A percentile compares a stretch with the other conserved stretches of the same genome.
Evolutionary conservation across 1,140 invertebrate genomes (phyloP).

Genomic region (Mya arenaria): DNA sequence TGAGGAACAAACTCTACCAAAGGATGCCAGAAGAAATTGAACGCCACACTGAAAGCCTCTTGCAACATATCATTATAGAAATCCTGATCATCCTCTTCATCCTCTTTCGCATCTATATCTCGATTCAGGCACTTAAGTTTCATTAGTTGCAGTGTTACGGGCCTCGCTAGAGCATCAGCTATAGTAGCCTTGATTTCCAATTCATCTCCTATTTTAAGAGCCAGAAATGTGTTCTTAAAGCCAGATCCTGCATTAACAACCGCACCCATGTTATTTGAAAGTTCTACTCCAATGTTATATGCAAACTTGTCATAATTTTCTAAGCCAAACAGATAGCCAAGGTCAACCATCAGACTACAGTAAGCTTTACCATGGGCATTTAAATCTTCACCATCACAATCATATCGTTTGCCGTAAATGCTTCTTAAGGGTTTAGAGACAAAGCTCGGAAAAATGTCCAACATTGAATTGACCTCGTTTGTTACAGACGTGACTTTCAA

Average conservation of each 20-base stretch:
- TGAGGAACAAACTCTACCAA: conserved; percentile 64
- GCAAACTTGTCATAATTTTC: conserved; percentile 65
- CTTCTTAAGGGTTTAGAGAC: conserved; percentile 69
- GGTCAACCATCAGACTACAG: conserved; percentile 65
- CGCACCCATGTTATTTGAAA: not conserved
- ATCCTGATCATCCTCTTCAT: conserved; percentile 63
- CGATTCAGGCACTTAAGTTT: conserved; percentile 65
- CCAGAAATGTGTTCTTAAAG: conserved; percentile 63
- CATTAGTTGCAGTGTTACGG: conserved; percentile 64
- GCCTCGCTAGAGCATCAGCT: conserved; percentile 51
- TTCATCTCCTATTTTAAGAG: conserved; percentile 55
- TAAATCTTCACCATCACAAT: conserved; percentile 62
- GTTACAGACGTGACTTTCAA: conserved; percentile 68
- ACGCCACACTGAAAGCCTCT: conserved; percentile 65
- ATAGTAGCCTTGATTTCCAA: conserved; percentile 68
- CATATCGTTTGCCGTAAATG: conserved; percentile 70
- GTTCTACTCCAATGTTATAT: conserved; percentile 58
- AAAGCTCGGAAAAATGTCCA: conserved; percentile 69
- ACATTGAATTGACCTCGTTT: conserved; percentile 69
- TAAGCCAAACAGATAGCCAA: conserved; percentile 67
- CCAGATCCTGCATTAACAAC: conserved; percentile 62
- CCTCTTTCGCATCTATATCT: conserved; percentile 59
- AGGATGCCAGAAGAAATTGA: conserved; percentile 76
- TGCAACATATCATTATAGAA: conserved; percentile 56
- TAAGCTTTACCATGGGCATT: conserved; percentile 52